These are phyloP conservation scores for Melozone crissalis DNA, from an alignment of 2,113 vertebrate genomes.

Conservation along the genomic window DNA sequence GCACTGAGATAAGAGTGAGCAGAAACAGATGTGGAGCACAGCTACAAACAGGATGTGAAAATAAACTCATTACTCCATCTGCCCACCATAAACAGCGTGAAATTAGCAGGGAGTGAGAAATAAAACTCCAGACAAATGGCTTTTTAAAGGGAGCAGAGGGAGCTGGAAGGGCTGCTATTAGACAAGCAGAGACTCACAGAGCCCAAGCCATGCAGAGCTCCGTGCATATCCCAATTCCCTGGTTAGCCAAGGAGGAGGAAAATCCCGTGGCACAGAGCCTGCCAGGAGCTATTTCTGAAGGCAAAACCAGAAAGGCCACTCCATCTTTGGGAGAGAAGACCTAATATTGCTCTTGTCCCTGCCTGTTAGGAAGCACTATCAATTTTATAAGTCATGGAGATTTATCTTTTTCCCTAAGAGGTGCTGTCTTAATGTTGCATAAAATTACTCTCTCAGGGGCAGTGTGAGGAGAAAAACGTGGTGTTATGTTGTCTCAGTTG, in stretches of 20 bases:
- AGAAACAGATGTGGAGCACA: constrained; percentile 28
- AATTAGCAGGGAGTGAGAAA: constrained; percentile 47
- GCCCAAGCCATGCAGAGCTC: background rate
- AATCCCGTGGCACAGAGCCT: background rate
- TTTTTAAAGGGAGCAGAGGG: constrained; percentile 42
- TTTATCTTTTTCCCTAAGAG: background rate
- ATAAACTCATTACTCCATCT: constrained; percentile 64
- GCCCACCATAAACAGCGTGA: constrained; percentile 26
- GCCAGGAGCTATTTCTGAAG: background rate
- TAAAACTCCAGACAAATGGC: constrained; percentile 49
- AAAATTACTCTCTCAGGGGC: constrained; percentile 57
- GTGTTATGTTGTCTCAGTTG: constrained; percentile 38
- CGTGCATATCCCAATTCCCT: fast-evolving
- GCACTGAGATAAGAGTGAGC: constrained; percentile 9
- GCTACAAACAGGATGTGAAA: constrained; percentile 51
- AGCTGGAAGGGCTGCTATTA: constrained; percentile 1
- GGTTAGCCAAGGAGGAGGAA: background rate
- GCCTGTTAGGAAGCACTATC: background rate
- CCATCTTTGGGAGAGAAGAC: background rate
- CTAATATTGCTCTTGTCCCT: background rate
- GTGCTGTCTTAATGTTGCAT: constrained; percentile 43
- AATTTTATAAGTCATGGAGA: background rate
- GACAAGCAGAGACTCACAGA: background rate
- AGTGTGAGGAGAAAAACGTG: background rate
- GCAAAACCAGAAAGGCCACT: background rate